Base-by-base conservation (phyloP, 2,113 vertebrate species). In the Sinosuthora webbiana region DNA sequence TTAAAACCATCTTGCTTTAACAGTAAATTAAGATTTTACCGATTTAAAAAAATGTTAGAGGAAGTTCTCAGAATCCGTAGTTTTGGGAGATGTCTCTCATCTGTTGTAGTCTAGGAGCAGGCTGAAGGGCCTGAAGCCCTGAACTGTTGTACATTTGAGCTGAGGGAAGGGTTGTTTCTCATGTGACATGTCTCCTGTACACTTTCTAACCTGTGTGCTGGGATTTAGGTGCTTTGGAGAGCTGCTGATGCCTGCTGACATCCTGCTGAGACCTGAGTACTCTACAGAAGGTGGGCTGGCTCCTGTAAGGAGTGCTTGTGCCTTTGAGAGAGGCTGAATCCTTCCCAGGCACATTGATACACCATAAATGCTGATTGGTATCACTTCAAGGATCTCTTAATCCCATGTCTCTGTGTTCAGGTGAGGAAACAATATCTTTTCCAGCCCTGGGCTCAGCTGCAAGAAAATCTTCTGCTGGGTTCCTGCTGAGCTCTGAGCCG, bases 401-500 rank as follows among this genome's bases (percentile, higher is more conserved):
- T 60, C 57, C 53, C 30, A 41, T 44, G 47, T 39, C 49, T 52
- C 18, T 63, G 78, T 68, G 53, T 28, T 88, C 14, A 20, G 52
- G 39, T 67, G 65, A 79, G 56, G 74, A 79, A 47, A 33, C 11
- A 1, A 3, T 7, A 20, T 35, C 57, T 60, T 88, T 56, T 19
- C 39, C 70, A 88, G 79, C 75, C 24, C 52, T 20, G 70, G 79
- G 55, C 33, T 76, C 41, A 65, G 35, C 69, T 53, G 55, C n/a
- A 83, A 35, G 73, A 55, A 55, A 47, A 75, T 24, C 10, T 55
- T 30, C 22, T 56, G 30, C 1, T 0, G 0, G 0, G 16, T 73
- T 65, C 42, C 15, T 23, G 14, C 37, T 37, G 24, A 56, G 57
- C 10, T 23, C 17, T 37, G 47, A 13, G 21, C 25, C 4, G 0